Percentiles rank a stretch among this genome's conserved stretches.
Evolutionary conservation across 2,113 vertebrate species (phyloP).

Genomic region (Cynoglossus semilaevis): DNA sequence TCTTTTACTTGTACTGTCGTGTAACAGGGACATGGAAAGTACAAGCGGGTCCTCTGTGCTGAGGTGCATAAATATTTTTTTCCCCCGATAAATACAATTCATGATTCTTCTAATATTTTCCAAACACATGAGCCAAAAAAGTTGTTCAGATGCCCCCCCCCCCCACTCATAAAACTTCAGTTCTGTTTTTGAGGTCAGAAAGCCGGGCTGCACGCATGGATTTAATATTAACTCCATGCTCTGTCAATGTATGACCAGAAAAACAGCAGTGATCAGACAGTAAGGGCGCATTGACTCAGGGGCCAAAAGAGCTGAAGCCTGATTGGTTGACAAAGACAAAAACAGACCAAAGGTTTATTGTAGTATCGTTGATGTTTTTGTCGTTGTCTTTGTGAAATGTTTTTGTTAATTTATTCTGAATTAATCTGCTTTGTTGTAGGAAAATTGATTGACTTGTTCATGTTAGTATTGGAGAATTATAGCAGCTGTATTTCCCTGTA

Average conservation of each 20-base stretch:
- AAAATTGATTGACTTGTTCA: no score
- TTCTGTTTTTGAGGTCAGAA: conserved; percentile 63
- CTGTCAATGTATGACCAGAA: conserved; percentile 50
- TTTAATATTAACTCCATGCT: conserved; percentile 54
- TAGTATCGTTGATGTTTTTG: no score
- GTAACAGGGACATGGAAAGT: conserved; percentile 25
- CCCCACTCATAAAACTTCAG: not conserved
- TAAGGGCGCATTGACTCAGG: conserved; percentile 1
- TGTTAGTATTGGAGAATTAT: no score
- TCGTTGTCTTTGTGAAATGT: no score
- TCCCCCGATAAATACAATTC: conserved; percentile 65
- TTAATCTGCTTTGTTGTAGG: no score
- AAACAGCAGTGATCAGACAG: conserved; percentile 19
- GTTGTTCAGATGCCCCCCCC: not conserved
- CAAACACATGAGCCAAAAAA: conserved; percentile 62
- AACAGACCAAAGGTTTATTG: no score
- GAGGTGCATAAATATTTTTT: conserved; percentile 60
- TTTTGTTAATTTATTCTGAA: no score
- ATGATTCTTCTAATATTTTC: conserved; percentile 76
- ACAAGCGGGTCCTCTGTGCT: conserved; percentile 46
- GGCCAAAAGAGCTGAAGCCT: conserved; percentile 20
- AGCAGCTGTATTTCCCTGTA: no score
- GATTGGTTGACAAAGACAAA: not conserved
- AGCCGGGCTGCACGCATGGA: conserved; percentile 45
- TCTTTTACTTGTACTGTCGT: conserved; percentile 16